These are phyloP conservation scores for Sesia bembeciformis DNA, from an alignment of 2,888 invertebrate species.

Conservation along the genomic window DNA sequence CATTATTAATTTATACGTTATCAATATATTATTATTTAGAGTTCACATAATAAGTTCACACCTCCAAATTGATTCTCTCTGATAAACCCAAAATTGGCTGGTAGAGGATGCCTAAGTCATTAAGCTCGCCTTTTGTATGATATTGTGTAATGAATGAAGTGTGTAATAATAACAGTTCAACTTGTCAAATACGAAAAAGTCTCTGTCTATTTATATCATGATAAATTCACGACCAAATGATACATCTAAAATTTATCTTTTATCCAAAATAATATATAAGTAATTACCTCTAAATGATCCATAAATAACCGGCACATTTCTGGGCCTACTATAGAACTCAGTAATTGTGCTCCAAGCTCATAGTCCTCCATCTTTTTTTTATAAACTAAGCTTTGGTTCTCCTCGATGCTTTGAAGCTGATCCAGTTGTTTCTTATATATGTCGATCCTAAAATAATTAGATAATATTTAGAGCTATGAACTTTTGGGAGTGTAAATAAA, in stretches of 20 bases:
- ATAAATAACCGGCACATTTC: conserved; percentile 23
- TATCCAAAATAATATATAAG: not conserved
- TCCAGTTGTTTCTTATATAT: conserved; percentile 22
- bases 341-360: conserved; percentile 17
- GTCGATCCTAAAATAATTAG: conserved; percentile 24
- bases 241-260: not conserved
- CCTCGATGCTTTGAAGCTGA: conserved; percentile 24
- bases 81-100: too few relatives aligned
- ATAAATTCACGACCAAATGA: too few relatives aligned
- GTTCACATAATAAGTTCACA: too few relatives aligned
- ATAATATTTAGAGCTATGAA: not conserved
- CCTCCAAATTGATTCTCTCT: too few relatives aligned
- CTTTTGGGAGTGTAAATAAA: not conserved
- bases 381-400: conserved; percentile 16
- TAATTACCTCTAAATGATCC: conserved; percentile 30
- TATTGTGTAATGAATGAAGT: too few relatives aligned
- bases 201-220: too few relatives aligned
- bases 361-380: conserved; percentile 27
- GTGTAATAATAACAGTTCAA: too few relatives aligned
- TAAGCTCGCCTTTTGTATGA: too few relatives aligned
- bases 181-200: too few relatives aligned
- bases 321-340: conserved; percentile 16
- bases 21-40: too few relatives aligned
- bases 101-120: too few relatives aligned
- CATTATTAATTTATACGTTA: too few relatives aligned